Base-by-base conservation (phyloP, 2,888 invertebrate genomes). In the Euspilapteryx auroguttella region DNA sequence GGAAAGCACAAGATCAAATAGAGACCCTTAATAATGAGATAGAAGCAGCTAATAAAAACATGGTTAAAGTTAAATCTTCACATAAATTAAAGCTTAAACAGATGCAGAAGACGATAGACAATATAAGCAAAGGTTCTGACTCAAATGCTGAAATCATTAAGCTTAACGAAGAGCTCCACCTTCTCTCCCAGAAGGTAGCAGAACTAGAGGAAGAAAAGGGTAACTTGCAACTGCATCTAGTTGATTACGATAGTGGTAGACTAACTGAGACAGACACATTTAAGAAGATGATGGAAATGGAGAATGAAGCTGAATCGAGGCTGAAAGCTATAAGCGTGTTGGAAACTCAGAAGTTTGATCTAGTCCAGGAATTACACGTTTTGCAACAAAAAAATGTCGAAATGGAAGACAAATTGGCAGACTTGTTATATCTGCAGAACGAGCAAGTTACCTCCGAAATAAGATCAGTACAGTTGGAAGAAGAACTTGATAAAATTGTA, bases 201-300 rank as follows among this genome's bases (percentile, higher is more conserved):
- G 89, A 91, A 51, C 63, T 94, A 37, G 91, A 92, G 65, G 91
- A 92, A 59, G 94, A 94, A 65, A 94, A 93, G 69, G 92, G 92
- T 45, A 90, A 91, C 66, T 81, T 94, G 49, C 91, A 93, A 65
- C 75, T 93, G 52, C 86, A 86, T 66, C 79, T 90, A 53, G 85
- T 89, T 43, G 88, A 89, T 65, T 85, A 86, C 63, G 87, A 87
- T 55, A 85, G 85, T 57, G 79, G 81, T 44, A 27, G 52, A 75
- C 73, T 76, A 37, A 73, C 75, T 3, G 76, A 76, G 48, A 62
- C 75, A n/a, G 75, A 76, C 36, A 48, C 73, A 25, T 73, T 71
- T 42, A 73, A 66, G 40, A 76, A 69, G 44, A 47, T 77, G 42
- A 45, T 68, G 21, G 75, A 75, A 47, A 59, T 63, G 49, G 77